Conservation (phyloP, 2,888 invertebrate genomes). For the Tricholauxania praeusta region DNA sequence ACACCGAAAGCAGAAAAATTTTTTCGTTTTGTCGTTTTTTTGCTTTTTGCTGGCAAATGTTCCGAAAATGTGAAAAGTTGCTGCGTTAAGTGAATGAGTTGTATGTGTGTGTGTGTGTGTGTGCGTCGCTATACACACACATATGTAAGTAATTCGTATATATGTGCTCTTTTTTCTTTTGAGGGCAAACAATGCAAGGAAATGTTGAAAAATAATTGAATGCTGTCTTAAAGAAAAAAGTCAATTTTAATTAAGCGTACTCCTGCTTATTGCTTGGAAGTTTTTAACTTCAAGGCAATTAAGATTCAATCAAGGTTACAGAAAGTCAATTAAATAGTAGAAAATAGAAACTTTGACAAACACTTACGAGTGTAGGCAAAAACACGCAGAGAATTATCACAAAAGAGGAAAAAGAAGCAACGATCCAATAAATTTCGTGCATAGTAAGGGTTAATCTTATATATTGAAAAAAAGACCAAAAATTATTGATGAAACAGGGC, state of each 20-base stretch:
- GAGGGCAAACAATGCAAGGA: not conserved
- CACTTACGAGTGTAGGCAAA: too few species aligned
- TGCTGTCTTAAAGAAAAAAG: slow-evolving; percentile 13
- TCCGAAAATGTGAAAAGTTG: slow-evolving; percentile 7
- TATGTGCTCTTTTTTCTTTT: not conserved
- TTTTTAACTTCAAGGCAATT: too few species aligned
- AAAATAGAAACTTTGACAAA: too few species aligned
- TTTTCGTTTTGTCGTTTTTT: not conserved
- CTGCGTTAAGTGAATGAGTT: not conserved
- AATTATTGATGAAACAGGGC: too few species aligned
- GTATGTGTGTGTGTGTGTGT: not conserved
- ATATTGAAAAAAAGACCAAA: too few species aligned
- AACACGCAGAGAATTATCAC: too few species aligned
- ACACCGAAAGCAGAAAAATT: not conserved
- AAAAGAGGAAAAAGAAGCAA: too few species aligned
- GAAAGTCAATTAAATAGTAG: too few species aligned
- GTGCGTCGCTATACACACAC: not conserved
- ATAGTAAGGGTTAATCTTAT: too few species aligned
- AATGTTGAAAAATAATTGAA: slow-evolving; percentile 27
- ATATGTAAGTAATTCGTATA: not conserved
- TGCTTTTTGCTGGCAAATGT: slow-evolving; percentile 3
- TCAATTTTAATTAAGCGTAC: not conserved
- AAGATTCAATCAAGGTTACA: too few species aligned
- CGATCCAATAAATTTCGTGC: too few species aligned
- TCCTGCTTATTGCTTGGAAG: not conserved